Evolutionary conservation across 2,113 vertebrate species (phyloP).

Genomic region (Micronisus gabar): DNA sequence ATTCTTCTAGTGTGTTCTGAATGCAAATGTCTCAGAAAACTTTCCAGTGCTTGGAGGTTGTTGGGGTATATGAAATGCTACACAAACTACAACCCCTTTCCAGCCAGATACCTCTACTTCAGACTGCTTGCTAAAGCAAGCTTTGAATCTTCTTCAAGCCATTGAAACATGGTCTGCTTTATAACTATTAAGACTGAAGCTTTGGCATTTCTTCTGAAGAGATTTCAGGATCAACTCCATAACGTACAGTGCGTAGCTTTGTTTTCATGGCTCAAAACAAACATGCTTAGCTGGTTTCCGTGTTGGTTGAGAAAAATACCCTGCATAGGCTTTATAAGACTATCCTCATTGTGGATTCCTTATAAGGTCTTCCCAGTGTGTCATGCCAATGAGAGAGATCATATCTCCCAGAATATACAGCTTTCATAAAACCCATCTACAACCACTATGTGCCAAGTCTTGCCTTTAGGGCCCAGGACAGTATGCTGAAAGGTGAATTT

Average conservation of each 20-base stretch:
- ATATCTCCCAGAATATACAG: neutral
- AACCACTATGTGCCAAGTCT: neutral
- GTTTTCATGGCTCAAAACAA: neutral
- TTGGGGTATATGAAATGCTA: neutral
- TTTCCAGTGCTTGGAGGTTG: neutral
- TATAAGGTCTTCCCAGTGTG: neutral
- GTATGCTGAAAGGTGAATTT: neutral
- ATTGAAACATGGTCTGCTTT: neutral
- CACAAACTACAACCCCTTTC: neutral
- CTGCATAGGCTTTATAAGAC: neutral
- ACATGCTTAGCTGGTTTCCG: neutral
- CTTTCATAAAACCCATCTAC: neutral
- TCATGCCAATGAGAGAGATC: neutral
- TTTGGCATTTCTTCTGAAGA: neutral
- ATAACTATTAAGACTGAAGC: neutral
- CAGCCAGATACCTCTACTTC: neutral
- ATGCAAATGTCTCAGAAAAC: neutral
- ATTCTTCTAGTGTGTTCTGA: neutral
- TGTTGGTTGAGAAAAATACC: neutral
- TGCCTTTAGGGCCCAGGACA: neutral
- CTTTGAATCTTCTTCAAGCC: neutral
- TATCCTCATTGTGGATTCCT: neutral
- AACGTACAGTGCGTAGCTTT: rapidly evolving
- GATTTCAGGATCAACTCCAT: neutral
- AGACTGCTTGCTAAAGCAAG: neutral